Conservation (phyloP, 1,140 invertebrate genomes). For the Cydia strobilella region DNA sequence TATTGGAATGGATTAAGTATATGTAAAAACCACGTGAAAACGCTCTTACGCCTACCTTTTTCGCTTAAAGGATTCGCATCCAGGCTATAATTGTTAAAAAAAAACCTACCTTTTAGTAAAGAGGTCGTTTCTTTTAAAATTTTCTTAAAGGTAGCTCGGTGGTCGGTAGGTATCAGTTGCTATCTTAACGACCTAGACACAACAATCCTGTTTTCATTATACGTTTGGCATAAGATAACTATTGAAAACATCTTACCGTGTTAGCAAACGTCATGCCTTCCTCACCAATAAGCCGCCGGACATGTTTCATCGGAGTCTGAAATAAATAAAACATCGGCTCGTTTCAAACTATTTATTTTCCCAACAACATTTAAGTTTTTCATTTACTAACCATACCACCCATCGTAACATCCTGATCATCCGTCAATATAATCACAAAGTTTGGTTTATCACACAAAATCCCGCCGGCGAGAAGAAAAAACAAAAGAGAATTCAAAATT, state of each 20-base stretch:
- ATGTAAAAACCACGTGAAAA: too few species aligned
- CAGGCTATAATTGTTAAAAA: too few species aligned
- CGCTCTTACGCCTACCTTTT: too few species aligned
- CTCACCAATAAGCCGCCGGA: constrained; percentile 82
- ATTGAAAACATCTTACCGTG: constrained; percentile 82
- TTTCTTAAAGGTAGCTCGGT: too few species aligned
- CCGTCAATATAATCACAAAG: constrained; percentile 90
- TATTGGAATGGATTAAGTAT: too few species aligned
- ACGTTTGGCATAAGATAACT: background rate
- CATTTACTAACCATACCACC: constrained; percentile 86
- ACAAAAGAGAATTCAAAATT: constrained; percentile 53
- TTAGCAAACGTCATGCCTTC: constrained; percentile 86
- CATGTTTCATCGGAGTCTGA: constrained; percentile 85
- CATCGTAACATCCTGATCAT: constrained; percentile 91
- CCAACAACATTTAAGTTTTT: constrained; percentile 36
- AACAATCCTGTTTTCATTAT: constrained; percentile 34
- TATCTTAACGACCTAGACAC: background rate
- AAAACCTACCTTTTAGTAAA: too few species aligned
- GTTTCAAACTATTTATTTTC: constrained; percentile 62
- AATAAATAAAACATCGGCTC: constrained; percentile 73
- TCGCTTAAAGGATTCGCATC: too few species aligned
- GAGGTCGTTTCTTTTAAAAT: too few species aligned
- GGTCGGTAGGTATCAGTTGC: too few species aligned
- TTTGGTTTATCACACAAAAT: constrained; percentile 81
- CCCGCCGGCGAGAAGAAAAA: constrained; percentile 48